Evolutionary conservation across 2,888 invertebrate species (phyloP), one percentile per base, ranked within the genome.

Genomic region (Asteroscopus sphinx): DNA sequence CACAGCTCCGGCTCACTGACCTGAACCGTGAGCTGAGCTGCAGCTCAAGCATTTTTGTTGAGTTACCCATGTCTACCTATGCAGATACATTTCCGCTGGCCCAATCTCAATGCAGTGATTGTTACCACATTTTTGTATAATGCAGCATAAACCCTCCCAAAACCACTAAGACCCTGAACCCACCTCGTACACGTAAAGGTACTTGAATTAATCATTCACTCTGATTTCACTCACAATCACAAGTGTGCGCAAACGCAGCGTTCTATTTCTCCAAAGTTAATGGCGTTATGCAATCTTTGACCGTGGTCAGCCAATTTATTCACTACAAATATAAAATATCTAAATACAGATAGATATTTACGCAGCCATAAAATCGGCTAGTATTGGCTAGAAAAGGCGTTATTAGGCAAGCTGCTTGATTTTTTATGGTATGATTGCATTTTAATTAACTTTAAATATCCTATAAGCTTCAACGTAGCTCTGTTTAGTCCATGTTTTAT

Each of bases 251-350:
- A 52, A 49, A 46, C 52, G 49, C 58, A 46, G 26, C 36, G 58
- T 67, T 61, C 67, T 70, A 67, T 59, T 67, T 73, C 60, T 73
- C 55, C 11, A 51, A 48, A 46, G 11, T 40, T 58, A 66, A 69
- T 61, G 21, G 41, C 41, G 58, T 69, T 73, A 69, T 63, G 67
- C 53, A 73, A 73, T 67, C 33, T 30, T 39, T 63, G 53, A 61
- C 33, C 54, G 45, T 58, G 25, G 33, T 44, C 40, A 53, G 32
- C n/a, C 41, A 41, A 36, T 63, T 58, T 67, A 73, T 63, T 53
- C 33, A 46, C 15, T 52, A 45, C 32, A 6, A 70, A 59, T 61
- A 69, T 69, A 66, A 69, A 61, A 69, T 66, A 58, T 35, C 70
- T 66, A 35, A 61, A 58, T 55, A 61, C 8, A 66, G 70, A 44